Evolutionary conservation across 2,113 vertebrate species (phyloP).

Genomic region (Albula goreensis): DNA sequence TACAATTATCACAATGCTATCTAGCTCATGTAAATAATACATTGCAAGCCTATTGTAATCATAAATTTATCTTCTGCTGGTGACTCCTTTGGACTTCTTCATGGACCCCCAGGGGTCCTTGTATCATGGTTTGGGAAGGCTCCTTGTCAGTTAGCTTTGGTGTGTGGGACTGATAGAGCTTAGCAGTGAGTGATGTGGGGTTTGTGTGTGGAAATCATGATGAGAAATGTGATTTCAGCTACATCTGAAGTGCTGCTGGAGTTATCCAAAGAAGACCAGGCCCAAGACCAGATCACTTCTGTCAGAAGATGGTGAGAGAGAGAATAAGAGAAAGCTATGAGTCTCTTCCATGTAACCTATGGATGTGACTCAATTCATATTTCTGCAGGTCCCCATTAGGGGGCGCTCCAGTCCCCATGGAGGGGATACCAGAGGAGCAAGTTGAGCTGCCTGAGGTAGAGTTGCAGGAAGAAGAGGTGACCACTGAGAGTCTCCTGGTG

Average conservation of each 20-base stretch:
- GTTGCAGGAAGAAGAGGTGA: slow-evolving; percentile 22
- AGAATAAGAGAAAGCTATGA: neutral
- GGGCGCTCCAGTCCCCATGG: slow-evolving; percentile 48
- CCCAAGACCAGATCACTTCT: slow-evolving; percentile 49
- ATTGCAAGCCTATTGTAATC: neutral
- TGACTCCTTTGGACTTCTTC: too few relatives aligned
- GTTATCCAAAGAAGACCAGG: slow-evolving; percentile 61
- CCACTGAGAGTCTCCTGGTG: slow-evolving; percentile 41
- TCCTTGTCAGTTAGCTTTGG: too few relatives aligned
- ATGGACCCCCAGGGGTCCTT: too few relatives aligned
- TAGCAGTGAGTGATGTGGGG: too few relatives aligned
- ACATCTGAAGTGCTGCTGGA: slow-evolving; percentile 64
- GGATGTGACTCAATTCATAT: slow-evolving; percentile 16
- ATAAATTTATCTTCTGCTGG: too few relatives aligned
- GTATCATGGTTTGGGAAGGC: too few relatives aligned
- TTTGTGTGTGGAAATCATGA: too few relatives aligned
- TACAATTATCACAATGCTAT: neutral
- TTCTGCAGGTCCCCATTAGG: slow-evolving; percentile 47
- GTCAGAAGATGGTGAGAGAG: slow-evolving; percentile 55
- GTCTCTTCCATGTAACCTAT: neutral
- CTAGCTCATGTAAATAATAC: neutral
- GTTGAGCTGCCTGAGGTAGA: slow-evolving; percentile 53
- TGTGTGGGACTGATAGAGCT: too few relatives aligned
- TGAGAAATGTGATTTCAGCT: slow-evolving; percentile 16
- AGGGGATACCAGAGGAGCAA: slow-evolving; percentile 58